Conservation (phyloP, 1,140 invertebrate species). For the Lucilia sericata region DNA sequence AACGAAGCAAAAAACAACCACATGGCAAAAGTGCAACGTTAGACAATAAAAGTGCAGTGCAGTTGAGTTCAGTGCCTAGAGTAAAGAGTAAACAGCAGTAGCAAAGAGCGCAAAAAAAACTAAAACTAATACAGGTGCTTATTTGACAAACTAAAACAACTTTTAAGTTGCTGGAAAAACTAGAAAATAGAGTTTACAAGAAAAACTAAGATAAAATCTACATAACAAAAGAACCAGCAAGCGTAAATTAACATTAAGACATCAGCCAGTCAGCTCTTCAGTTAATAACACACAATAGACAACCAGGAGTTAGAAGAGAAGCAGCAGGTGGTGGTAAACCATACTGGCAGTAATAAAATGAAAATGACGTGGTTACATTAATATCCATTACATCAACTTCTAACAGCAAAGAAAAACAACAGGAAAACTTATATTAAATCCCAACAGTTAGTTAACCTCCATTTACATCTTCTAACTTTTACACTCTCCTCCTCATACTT, state of each 20-base stretch:
- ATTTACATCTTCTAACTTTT: no score
- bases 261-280: not conserved
- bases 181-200: not conserved
- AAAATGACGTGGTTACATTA: conserved; percentile 17
- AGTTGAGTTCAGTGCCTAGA: not conserved
- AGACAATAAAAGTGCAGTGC: not conserved
- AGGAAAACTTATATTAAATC: not conserved
- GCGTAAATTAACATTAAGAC: conserved; percentile 12
- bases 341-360: conserved; percentile 5
- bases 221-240: not conserved
- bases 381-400: conserved; percentile 3
- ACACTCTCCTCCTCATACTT: no score
- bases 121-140: not conserved
- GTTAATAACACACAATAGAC: not conserved
- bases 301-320: not conserved
- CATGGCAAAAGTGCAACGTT: not conserved
- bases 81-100: not conserved
- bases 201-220: not conserved
- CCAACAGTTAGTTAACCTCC: no score
- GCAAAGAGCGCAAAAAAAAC: not conserved
- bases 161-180: no score
- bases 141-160: no score
- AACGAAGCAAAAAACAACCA: not conserved
- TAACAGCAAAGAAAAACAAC: not conserved
- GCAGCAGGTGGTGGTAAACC: conserved; percentile 1